A percentile compares a stretch with the other conserved stretches of the same genome.
Conservation (phyloP, 2,888 invertebrate genomes). For the Yponomeuta plumbellus region DNA sequence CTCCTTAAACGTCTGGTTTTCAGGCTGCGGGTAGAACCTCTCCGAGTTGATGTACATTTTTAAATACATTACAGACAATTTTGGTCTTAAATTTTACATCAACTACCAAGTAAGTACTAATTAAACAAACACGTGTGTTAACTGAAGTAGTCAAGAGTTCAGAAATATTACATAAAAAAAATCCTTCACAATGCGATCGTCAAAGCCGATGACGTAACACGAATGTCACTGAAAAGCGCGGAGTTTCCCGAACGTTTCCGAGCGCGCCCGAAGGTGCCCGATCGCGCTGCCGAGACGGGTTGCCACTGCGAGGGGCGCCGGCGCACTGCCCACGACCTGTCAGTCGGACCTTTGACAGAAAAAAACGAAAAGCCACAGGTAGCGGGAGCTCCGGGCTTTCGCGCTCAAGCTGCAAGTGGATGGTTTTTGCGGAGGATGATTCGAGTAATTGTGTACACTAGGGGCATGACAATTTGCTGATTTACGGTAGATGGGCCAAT, state of each 20-base stretch:
- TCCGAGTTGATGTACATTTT: slow-evolving; percentile 71
- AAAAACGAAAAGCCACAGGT: slow-evolving; percentile 11
- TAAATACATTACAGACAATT: slow-evolving; percentile 54
- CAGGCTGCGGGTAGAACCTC: slow-evolving; percentile 61
- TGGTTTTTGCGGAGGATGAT: not conserved
- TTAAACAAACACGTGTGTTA: too few relatives aligned
- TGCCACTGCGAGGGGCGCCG: slow-evolving; percentile 47
- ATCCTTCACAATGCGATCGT: not conserved
- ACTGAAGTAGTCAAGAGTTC: slow-evolving; percentile 5
- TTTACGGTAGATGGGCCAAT: too few relatives aligned
- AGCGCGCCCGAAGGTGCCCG: slow-evolving; percentile 19
- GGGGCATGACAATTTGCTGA: too few relatives aligned
- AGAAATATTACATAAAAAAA: not conserved
- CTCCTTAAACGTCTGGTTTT: slow-evolving; percentile 53
- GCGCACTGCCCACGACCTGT: slow-evolving; percentile 56
- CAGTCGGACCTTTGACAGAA: slow-evolving; percentile 17
- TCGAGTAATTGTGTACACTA: not conserved
- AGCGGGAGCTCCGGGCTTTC: not conserved
- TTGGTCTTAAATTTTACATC: not conserved
- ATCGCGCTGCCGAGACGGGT: slow-evolving; percentile 41
- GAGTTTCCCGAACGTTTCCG: slow-evolving; percentile 8
- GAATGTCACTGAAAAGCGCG: slow-evolving; percentile 6
- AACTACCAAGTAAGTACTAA: too few relatives aligned
- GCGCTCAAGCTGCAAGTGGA: slow-evolving; percentile 6
- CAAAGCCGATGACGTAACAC: slow-evolving; percentile 20